A percentile compares a stretch with the other conserved stretches of the same genome.
Conservation (phyloP, 2,888 invertebrate species). For the Gymnocheta viridis region DNA sequence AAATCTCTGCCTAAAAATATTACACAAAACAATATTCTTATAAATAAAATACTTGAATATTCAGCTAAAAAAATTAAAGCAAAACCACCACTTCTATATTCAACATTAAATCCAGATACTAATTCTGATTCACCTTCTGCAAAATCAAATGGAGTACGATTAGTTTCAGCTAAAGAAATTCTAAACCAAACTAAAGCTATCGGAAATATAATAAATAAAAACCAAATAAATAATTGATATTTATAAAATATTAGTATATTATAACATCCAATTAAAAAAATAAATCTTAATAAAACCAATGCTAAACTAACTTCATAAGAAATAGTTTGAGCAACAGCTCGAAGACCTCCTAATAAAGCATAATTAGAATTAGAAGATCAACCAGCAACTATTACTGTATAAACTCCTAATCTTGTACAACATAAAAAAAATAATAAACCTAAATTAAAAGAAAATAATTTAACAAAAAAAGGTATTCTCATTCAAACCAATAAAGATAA, state of each 20-base stretch:
- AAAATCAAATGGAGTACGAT: too few relatives aligned
- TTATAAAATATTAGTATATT: slow-evolving; percentile 83
- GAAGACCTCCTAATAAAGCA: slow-evolving; percentile 87
- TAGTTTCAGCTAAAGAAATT: too few relatives aligned
- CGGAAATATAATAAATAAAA: too few relatives aligned
- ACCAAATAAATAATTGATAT: too few relatives aligned
- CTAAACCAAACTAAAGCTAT: too few relatives aligned
- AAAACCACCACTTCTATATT: slow-evolving; percentile 88
- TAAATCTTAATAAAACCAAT: slow-evolving; percentile 85
- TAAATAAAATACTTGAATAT: slow-evolving; percentile 87
- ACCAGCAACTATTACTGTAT: slow-evolving; percentile 85
- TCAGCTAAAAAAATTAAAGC: slow-evolving; percentile 88
- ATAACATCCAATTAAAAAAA: slow-evolving; percentile 84
- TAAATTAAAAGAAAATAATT: slow-evolving; percentile 84
- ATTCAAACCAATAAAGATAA: slow-evolving; percentile 85
- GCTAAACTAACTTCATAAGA: slow-evolving; percentile 89
- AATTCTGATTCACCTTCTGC: slow-evolving; percentile 90
- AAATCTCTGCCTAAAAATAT: slow-evolving; percentile 84
- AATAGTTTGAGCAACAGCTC: slow-evolving; percentile 88
- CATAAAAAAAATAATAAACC: slow-evolving; percentile 86
- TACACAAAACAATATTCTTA: slow-evolving; percentile 84
- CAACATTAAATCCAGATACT: slow-evolving; percentile 91
- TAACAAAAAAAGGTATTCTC: slow-evolving; percentile 84
- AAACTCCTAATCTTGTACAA: slow-evolving; percentile 86
- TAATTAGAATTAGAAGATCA: slow-evolving; percentile 89